Base-by-base conservation (phyloP, 2,888 invertebrate genomes). In the Drosophila anomelani region DNA sequence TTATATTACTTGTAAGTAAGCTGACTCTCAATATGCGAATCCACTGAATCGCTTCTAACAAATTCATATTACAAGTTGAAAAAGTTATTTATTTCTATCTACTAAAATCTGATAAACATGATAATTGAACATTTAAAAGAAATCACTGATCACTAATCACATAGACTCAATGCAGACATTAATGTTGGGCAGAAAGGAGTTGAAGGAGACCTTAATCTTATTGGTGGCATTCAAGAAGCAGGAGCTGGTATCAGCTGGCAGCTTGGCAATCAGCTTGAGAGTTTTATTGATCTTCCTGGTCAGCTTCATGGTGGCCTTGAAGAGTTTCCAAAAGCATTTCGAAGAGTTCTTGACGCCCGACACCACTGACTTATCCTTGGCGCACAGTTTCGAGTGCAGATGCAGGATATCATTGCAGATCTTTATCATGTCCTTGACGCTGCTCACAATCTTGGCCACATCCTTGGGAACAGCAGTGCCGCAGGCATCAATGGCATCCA, bases 381-480 rank as follows among this genome's bases (percentile, higher is more conserved):
- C 3, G 9, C 85, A 81, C 2, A 82, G 17, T 6, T 51, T 29
- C 17, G 53, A 64, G 0, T 80, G 46, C 54, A 67, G 9, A n/a
- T 85, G 41, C 10, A 81, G 55, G 13, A 81, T 74, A 2, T 53
- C 41, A 8, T 76, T 53, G 71, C 84, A 84, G 41, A 81, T 61
- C 10, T 38, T 20, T 12, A 84, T 76, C 4, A 81, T 86, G 6
- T 61, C 0, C 47, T 84, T 84, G 29, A 74, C 76, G 6, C 69
- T 68, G 8, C 38, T 17, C 32, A 86, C 69, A 62, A 81, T 74
- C n/a, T 66, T 74, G 10, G 56, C 61, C 39, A 81, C 81, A 66
- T 86, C 87, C 64, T 86, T 81, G 64, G 81, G 84, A 17, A 86
- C 55, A 3, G 55, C 67, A 0, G 63, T 67, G 23, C 81, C 64